Evolutionary conservation across 1,140 invertebrate species (phyloP), one percentile per base, ranked within the genome.

Genomic region (Bombus waltoni): DNA sequence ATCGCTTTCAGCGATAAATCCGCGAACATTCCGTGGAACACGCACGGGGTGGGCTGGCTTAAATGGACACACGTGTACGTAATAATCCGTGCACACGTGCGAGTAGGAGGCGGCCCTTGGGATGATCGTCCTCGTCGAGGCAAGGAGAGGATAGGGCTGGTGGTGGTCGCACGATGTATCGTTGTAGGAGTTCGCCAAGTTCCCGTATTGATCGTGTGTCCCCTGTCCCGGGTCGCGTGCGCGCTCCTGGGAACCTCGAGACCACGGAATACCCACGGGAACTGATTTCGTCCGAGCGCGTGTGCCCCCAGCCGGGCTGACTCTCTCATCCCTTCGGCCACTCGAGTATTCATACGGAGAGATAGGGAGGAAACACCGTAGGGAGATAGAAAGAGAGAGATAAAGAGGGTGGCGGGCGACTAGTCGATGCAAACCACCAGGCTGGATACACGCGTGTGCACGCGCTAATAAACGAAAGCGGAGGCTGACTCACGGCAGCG

Each of bases 221-320:
- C 75, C 77, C 32, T 88, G 83, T 90, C 92, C 91, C 88, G 91
- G 92, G 93, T 94, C 93, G 93, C 93, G 93, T 94, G 93, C 93
- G 93, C 93, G 90, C 90, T 94, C 93, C 93, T 94, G 93, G 93
- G 93, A 94, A 94, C 90, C 86, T 88, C 89, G 89, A 92, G 89
- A 91, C 88, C 88, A 88, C 88, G 85, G 86, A 91, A 92, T 94
- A 93, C 93, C 93, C 93, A 94, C 93, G 93, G 93, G 93, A 94
- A 93, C 89, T 87, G 92, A 90, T 90, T 89, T 79, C 81, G 77
- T 87, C 83, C 87, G 90, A 81, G n/a, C 78, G 75, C 40, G 65
- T 73, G 74, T 68, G 78, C 81, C 88, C 81, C 84, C 71, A 25
- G 22, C 25, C 32, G 3, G 28, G 25, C 28, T 42, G 13, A 0